Evolutionary conservation across 2,888 invertebrate genomes (phyloP), one percentile per base, ranked within the genome.

Genomic region (Dasysyrphus tricinctus): DNA sequence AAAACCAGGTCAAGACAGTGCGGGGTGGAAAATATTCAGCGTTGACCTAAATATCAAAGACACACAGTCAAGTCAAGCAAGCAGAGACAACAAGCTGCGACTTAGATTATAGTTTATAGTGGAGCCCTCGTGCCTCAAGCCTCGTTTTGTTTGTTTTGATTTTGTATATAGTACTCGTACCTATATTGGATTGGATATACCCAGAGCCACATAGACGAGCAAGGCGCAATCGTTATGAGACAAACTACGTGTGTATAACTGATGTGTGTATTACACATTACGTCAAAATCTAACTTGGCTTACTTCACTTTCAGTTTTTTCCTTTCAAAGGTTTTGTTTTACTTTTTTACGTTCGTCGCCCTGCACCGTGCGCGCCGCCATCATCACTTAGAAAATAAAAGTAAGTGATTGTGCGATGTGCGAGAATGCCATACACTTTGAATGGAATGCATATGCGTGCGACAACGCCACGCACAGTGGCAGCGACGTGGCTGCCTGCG

Each of bases 21-120:
- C 29, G 76, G 76, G 76, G 85, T 65, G 69, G 51, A 57, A 81
- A 77, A 80, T 63, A 70, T 24, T 2, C 24, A 3, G 24, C 56
- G 63, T 78, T 85, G 78, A 85, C 81, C 85, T 81, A 85, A 81
- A 85, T 85, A 74, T 74, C 37, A 47, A 85, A 78, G 80, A 65
- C 83, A 65, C 83, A 65, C 83, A 76, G 34, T 54, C 79, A 63
- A 44, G 39, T 39, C 39, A 69, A 54, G 39, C 39, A 24, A 3
- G n/a, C n/a, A 47, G 54, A 42, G 61, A 44, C 65, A 77, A 61
- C 84, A 72, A 69, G 69, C 75, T 80, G 80, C 80, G 80, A 85
- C 85, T 77, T 81, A 77, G 85, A 67, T 67, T 77, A 39, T 42
- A 42, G 24, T 24, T 24, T 24, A 24, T 24, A 24, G 24, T 24